Conservation (phyloP, 1,140 invertebrate species). For the Heterodera schachtii region DNA sequence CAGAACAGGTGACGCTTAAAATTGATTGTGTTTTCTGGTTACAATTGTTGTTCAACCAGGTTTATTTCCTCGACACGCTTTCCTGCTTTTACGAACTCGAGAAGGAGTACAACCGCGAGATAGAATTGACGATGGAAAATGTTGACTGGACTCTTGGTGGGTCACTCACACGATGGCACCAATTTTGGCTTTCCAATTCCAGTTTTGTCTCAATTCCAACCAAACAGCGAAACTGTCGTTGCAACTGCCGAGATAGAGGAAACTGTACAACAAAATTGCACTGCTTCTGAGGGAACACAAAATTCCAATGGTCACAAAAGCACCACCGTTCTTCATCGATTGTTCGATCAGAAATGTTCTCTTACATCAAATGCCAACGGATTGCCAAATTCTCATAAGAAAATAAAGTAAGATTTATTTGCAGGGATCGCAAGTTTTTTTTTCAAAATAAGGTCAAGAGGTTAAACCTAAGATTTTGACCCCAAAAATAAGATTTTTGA, state of each 20-base stretch:
- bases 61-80: conserved; percentile 50
- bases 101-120: conserved; percentile 32
- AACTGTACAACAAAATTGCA: neutral
- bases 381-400: neutral
- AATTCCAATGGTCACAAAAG: conserved; percentile 7
- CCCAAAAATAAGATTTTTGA: no score
- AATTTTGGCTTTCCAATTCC: conserved; percentile 26
- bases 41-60: conserved; percentile 15
- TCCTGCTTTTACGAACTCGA: conserved; percentile 41
- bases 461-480: no score
- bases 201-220: conserved; percentile 27
- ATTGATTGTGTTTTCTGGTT: neutral
- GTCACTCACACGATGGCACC: neutral
- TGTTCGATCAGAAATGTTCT: neutral
- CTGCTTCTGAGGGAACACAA: neutral
- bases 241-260: neutral
- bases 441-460: no score
- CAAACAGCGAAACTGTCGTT: neutral
- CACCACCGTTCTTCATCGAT: conserved; percentile 3
- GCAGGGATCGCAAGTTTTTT: no score
- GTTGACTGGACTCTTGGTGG: conserved; percentile 36
- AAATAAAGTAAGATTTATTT: neutral
- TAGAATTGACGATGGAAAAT: conserved; percentile 23
- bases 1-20: conserved; percentile 22
- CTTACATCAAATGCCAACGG: neutral